phyloP scores from a whole-genome alignment of 1,140 invertebrate species.

The Zophobas morio region DNA sequence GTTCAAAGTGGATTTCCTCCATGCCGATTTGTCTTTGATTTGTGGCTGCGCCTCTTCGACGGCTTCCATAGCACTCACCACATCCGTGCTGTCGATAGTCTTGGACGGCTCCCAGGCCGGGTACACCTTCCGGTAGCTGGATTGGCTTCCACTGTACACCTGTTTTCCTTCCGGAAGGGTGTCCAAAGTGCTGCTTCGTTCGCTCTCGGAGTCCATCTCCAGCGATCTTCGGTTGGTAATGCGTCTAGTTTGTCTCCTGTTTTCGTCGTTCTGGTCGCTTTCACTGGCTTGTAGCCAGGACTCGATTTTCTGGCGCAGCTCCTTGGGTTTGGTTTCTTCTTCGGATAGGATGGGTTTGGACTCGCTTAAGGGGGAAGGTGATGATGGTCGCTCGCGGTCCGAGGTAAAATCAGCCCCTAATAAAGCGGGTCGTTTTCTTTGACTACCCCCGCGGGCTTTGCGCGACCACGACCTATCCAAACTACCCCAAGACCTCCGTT shows the following conservation, averaged over 20 bases:
- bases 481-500: slow-evolving; percentile 89
- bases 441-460: slow-evolving; percentile 80
- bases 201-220: slow-evolving; percentile 86
- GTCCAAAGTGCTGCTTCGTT: slow-evolving; percentile 78
- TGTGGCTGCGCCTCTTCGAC: slow-evolving; percentile 86
- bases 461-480: slow-evolving; percentile 91
- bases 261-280: slow-evolving; percentile 81
- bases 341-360: slow-evolving; percentile 65
- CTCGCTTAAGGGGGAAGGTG: slow-evolving; percentile 76
- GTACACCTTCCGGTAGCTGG: slow-evolving; percentile 76
- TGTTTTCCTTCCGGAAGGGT: slow-evolving; percentile 79
- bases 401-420: slow-evolving; percentile 78
- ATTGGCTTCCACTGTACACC: slow-evolving; percentile 65
- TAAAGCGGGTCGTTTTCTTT: slow-evolving; percentile 78
- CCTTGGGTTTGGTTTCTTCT: slow-evolving; percentile 74
- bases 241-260: slow-evolving; percentile 74
- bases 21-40: slow-evolving; percentile 82
- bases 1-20: slow-evolving; percentile 82
- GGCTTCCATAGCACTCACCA: slow-evolving; percentile 87
- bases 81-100: slow-evolving; percentile 84
- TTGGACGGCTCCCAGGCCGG: slow-evolving; percentile 84
- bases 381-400: slow-evolving; percentile 81
- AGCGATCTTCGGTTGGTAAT: slow-evolving; percentile 81
- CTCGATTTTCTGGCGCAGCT: slow-evolving; percentile 91
- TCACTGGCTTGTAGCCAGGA: slow-evolving; percentile 92